A percentile compares a stretch with the other conserved stretches of the same genome.
Evolutionary conservation across 2,888 invertebrate genomes (phyloP).

Genomic region (Theretra japonica): DNA sequence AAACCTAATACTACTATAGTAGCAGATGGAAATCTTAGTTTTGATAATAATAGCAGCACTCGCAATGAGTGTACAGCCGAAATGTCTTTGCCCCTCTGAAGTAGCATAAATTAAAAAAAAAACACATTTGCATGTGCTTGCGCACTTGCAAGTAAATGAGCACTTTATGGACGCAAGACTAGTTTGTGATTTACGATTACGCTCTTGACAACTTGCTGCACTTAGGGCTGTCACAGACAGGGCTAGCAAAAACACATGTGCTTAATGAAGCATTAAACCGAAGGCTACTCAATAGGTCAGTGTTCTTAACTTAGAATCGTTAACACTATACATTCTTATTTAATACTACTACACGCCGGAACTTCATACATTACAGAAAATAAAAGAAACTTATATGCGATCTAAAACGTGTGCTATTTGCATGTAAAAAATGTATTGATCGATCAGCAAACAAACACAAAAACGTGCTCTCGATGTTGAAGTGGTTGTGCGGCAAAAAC

Average conservation of each 20-base stretch:
- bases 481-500: constrained; percentile 22
- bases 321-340: neutral
- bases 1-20: constrained; percentile 18
- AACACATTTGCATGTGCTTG: constrained; percentile 31
- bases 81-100: constrained; percentile 29
- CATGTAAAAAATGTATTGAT: constrained; percentile 23
- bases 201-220: constrained; percentile 29
- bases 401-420: constrained; percentile 24
- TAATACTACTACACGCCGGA: neutral
- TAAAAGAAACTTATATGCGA: constrained; percentile 18
- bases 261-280: constrained; percentile 11
- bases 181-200: constrained; percentile 32
- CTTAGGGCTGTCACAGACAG: constrained; percentile 27
- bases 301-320: neutral
- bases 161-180: constrained; percentile 31
- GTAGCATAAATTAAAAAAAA: constrained; percentile 32
- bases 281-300: constrained; percentile 14
- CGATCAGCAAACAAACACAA: constrained; percentile 26
- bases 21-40: constrained; percentile 21
- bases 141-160: constrained; percentile 34
- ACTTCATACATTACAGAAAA: constrained; percentile 16
- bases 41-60: constrained; percentile 27
- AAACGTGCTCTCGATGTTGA: constrained; percentile 25
- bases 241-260: constrained; percentile 15
- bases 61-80: constrained; percentile 19